Percentiles rank a stretch among this genome's conserved stretches.
phyloP scores from a whole-genome alignment of 1,140 invertebrate species.

The Magallana gigas region DNA sequence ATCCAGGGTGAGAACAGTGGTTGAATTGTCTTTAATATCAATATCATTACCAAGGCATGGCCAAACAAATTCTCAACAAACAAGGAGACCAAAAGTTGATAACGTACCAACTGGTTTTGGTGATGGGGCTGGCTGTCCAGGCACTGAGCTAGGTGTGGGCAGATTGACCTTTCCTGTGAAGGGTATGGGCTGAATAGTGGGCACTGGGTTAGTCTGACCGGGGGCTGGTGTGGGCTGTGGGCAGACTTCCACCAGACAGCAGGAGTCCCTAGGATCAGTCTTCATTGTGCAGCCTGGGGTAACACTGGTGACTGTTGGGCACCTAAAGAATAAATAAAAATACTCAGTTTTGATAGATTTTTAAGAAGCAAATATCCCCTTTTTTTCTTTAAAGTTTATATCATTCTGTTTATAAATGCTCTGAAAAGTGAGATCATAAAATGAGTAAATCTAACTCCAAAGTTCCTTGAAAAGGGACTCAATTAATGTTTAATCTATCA shows the following conservation, averaged over 20 bases:
- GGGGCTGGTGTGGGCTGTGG: slow-evolving; percentile 41
- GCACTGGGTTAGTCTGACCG: slow-evolving; percentile 45
- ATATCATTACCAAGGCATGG: no score
- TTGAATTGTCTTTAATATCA: no score
- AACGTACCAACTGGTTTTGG: slow-evolving; percentile 50
- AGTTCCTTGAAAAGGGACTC: no score
- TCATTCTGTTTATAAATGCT: no score
- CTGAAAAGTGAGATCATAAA: no score
- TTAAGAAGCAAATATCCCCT: no score
- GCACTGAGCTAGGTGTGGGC: slow-evolving; percentile 44
- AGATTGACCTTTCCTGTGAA: slow-evolving; percentile 56
- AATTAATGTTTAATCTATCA: no score
- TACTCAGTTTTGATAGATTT: no score
- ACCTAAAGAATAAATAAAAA: slow-evolving; percentile 28
- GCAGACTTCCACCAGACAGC: slow-evolving; percentile 55
- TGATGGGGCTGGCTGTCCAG: slow-evolving; percentile 54
- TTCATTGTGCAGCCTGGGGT: slow-evolving; percentile 46
- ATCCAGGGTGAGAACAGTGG: no score
- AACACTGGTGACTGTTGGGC: slow-evolving; percentile 40
- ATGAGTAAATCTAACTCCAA: no score
- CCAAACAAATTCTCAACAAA: no score
- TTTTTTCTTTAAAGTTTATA: no score
- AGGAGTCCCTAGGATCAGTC: slow-evolving; percentile 54
- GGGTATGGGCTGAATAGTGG: slow-evolving; percentile 12
- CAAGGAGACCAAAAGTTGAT: background rate